Base-by-base conservation (phyloP, 2,113 vertebrate genomes). In the Tinamus guttatus region DNA sequence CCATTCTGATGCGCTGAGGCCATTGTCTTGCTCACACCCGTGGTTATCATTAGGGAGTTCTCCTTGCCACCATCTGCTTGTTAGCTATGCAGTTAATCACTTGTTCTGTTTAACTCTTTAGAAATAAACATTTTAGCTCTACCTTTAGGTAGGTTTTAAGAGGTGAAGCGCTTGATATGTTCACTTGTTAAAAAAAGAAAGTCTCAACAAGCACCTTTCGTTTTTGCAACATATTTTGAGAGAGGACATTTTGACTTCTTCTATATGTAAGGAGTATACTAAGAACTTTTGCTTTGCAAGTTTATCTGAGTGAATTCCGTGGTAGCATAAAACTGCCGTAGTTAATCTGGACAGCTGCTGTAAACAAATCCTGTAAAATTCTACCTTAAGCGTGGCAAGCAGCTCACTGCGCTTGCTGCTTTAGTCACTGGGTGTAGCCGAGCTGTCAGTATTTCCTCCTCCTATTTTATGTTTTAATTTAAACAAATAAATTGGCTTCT, bases 321-420 rank as follows among this genome's bases (percentile, higher is more conserved):
- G 22, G 20, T 11, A 22, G 47, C 11, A 49, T 49, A 22, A 49
- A 49, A 21, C 20, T 49, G 9, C 67, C 2, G 4, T 67, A 15
- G 41, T 64, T 85, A 36, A 17, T 87, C 83, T 41, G 60, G 60
- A 74, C 20, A 87, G 58, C 51, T 78, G 54, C 71, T 75, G 47
- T 40, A 64, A 60, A 4, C n/a, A 76, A 63, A n/a, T 71, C 67
- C 45, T 51, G 8, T 71, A 22, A 74, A 90, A 64, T 83, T 11
- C 4, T 5, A 24, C 40, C 87, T 85, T 22, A 27, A 75, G 0
- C 11, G 7, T 0, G 1, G 12, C 27, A 11, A 2, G 3, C 19
- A 56, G 32, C 56, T 93, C 73, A 22, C 36, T 64, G 34, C 3
- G 20, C 76, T 40, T 28, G 21, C 25, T 28, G 9, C 38, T 65